These are phyloP conservation scores for Camponotus pennsylvanicus DNA, from an alignment of 1,140 invertebrate species.

Conservation along the genomic window DNA sequence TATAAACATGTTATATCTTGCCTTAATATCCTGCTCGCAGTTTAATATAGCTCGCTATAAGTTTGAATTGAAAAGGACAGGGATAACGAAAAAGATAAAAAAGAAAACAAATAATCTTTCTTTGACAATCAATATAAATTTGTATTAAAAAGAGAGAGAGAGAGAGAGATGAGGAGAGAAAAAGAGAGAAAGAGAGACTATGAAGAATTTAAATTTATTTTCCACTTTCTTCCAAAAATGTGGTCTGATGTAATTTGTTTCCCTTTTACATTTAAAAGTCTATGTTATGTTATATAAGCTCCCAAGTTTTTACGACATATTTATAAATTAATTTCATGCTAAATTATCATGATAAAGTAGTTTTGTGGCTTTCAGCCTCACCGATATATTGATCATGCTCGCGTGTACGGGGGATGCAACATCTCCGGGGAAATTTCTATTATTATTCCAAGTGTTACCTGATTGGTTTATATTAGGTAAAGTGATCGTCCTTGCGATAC, in stretches of 20 bases:
- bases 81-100: background rate
- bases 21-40: too few species aligned
- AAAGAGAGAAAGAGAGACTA: too few species aligned
- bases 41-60: background rate
- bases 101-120: background rate
- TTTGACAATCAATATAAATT: background rate
- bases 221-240: too few species aligned
- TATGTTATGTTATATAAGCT: background rate
- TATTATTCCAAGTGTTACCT: conserved; percentile 60
- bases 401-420: background rate
- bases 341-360: conserved; percentile 34
- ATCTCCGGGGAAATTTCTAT: conserved; percentile 67
- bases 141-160: background rate
- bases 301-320: background rate
- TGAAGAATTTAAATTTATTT: background rate
- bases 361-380: background rate
- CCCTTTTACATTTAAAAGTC: background rate
- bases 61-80: background rate
- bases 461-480: conserved; percentile 69
- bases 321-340: conserved; percentile 29
- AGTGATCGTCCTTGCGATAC: conserved; percentile 68
- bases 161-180: too few species aligned
- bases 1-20: background rate
- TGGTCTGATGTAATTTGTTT: background rate
- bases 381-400: background rate